phyloP scores from a whole-genome alignment of 1,140 invertebrate genomes.

The Plectrocnemia conspersa region DNA sequence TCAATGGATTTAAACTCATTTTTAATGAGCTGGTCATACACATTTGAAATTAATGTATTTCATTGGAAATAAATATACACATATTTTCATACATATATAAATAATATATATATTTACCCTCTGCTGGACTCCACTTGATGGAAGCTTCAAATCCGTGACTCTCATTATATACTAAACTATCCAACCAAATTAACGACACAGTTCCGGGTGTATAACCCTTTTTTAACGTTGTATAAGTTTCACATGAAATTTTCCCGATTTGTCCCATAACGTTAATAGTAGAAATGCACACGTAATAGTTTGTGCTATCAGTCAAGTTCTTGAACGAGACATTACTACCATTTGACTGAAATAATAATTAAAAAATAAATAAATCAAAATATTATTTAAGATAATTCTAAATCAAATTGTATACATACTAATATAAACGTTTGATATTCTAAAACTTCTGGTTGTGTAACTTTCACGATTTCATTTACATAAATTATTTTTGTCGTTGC shows the following conservation, averaged over 20 bases:
- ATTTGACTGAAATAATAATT: constrained; percentile 3
- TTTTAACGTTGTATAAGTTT: not conserved
- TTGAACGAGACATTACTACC: not conserved
- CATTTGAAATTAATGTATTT: too few species aligned
- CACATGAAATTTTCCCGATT: not conserved
- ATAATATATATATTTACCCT: constrained; percentile 4
- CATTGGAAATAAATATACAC: not conserved
- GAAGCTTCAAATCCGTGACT: not conserved
- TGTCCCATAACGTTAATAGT: not conserved
- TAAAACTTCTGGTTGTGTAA: not conserved
- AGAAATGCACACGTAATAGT: not conserved
- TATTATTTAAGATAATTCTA: not conserved
- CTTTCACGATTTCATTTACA: not conserved
- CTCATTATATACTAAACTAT: not conserved
- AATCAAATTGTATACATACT: not conserved
- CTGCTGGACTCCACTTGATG: constrained; percentile 7
- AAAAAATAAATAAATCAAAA: constrained; percentile 2
- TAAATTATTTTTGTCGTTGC: not conserved
- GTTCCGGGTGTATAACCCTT: not conserved
- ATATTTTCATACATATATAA: not conserved
- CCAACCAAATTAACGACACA: not conserved
- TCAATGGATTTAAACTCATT: too few species aligned
- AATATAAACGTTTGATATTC: not conserved
- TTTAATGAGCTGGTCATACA: too few species aligned
- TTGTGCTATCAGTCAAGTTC: not conserved